Conservation (phyloP, 2,797 vertebrate genomes). For the Alfaro cultratus region DNA sequence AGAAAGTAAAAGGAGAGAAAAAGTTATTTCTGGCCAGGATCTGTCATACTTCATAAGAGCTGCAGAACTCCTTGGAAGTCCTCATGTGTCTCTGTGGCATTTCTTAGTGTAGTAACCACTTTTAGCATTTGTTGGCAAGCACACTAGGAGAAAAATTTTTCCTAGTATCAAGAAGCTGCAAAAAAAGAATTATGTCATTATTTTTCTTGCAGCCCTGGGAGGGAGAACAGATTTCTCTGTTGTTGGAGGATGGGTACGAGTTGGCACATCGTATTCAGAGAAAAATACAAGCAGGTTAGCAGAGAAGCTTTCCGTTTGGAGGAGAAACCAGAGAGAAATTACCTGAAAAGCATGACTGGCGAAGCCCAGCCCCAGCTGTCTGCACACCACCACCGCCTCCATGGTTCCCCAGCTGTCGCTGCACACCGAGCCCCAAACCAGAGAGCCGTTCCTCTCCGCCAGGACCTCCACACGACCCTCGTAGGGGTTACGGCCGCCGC, state of each 20-base stretch:
- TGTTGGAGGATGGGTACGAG: not conserved
- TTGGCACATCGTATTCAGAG: not conserved
- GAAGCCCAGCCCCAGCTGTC: constrained; percentile 93
- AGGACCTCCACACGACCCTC: constrained; percentile 95
- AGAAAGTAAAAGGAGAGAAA: not conserved
- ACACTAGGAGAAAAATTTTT: not conserved
- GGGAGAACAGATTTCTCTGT: not conserved
- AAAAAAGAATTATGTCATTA: not conserved
- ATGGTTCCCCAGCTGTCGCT: constrained; percentile 91
- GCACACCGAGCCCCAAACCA: constrained; percentile 92
- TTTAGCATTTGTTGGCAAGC: not conserved
- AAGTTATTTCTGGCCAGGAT: not conserved
- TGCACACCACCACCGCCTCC: constrained; percentile 97
- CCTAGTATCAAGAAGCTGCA: not conserved
- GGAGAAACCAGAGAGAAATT: not conserved
- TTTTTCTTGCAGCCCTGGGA: not conserved
- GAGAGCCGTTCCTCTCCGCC: constrained; percentile 86
- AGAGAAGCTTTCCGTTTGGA: not conserved
- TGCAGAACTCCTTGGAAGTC: not conserved
- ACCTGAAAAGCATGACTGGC: constrained; percentile 95
- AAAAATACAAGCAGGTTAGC: not conserved
- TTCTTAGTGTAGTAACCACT: not conserved
- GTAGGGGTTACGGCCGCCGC: constrained; percentile 88
- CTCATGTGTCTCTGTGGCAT: not conserved
- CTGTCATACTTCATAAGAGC: not conserved